These are phyloP conservation scores for Nasonia vitripennis DNA, from an alignment of 1,140 invertebrate genomes.

Conservation along the genomic window DNA sequence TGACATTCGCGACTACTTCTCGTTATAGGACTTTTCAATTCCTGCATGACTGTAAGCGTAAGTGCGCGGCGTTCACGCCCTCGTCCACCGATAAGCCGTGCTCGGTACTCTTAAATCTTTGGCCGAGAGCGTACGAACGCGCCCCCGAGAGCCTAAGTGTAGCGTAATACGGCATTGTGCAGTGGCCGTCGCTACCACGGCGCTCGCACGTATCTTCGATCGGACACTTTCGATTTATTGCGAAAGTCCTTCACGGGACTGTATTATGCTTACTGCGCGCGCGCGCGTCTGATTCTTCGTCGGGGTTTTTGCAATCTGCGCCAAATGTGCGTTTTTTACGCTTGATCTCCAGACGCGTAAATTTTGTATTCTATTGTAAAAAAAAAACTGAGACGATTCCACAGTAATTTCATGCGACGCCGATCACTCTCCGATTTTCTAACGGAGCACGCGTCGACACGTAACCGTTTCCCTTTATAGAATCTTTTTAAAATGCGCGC, in stretches of 20 bases:
- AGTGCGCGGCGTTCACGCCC: background rate
- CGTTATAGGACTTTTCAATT: constrained; percentile 14
- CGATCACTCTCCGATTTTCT: background rate
- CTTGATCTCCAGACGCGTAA: background rate
- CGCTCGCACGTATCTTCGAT: constrained; percentile 57
- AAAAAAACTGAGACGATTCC: too few species aligned
- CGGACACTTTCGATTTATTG: constrained; percentile 65
- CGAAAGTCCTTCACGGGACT: constrained; percentile 54
- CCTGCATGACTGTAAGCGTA: background rate
- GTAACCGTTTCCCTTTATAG: background rate
- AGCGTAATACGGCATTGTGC: constrained; percentile 1
- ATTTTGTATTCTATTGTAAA: too few species aligned
- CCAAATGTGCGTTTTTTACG: background rate
- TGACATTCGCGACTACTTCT: too few species aligned
- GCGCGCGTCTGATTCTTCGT: background rate
- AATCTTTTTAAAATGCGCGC: constrained; percentile 11
- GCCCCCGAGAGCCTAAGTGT: background rate
- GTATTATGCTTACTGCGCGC: too few species aligned
- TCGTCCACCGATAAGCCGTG: background rate
- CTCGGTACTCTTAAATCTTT: background rate
- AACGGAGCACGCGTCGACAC: background rate
- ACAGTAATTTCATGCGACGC: background rate
- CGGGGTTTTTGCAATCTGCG: background rate
- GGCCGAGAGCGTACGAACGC: background rate
- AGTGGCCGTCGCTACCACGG: background rate